These are phyloP conservation scores for Hydrolagus affinis DNA, from an alignment of 2,113 vertebrate genomes.

Conservation along the genomic window DNA sequence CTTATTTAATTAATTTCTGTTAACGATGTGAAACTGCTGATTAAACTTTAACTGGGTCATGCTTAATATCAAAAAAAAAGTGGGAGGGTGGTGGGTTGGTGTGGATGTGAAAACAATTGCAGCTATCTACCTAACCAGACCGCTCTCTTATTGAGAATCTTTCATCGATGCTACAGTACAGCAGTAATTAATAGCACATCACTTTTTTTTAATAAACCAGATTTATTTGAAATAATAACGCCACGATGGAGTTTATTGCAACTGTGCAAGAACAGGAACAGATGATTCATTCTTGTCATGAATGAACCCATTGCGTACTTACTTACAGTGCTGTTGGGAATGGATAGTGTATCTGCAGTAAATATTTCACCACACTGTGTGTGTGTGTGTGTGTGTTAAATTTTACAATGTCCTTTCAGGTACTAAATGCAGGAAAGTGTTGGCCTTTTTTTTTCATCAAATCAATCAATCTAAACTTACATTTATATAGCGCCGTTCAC, in stretches of 20 bases:
- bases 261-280: conserved; percentile 49
- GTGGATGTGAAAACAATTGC: neutral
- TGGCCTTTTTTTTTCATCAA: neutral
- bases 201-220: conserved; percentile 69
- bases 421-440: neutral
- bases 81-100: no score
- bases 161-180: conserved; percentile 57
- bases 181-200: conserved; percentile 73
- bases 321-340: neutral
- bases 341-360: neutral
- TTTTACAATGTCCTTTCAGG: no score
- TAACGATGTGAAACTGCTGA: neutral
- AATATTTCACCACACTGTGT: neutral
- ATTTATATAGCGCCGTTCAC: no score
- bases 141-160: conserved; percentile 61
- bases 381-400: neutral
- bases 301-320: conserved; percentile 33
- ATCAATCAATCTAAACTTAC: no score
- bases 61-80: neutral
- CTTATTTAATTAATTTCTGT: neutral
- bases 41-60: no score
- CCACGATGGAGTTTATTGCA: conserved; percentile 50
- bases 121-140: conserved; percentile 43
- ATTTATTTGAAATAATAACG: conserved; percentile 58
- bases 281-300: conserved; percentile 41